Evolutionary conservation across 2,113 vertebrate genomes (phyloP).

Genomic region (Oplegnathus fasciatus): DNA sequence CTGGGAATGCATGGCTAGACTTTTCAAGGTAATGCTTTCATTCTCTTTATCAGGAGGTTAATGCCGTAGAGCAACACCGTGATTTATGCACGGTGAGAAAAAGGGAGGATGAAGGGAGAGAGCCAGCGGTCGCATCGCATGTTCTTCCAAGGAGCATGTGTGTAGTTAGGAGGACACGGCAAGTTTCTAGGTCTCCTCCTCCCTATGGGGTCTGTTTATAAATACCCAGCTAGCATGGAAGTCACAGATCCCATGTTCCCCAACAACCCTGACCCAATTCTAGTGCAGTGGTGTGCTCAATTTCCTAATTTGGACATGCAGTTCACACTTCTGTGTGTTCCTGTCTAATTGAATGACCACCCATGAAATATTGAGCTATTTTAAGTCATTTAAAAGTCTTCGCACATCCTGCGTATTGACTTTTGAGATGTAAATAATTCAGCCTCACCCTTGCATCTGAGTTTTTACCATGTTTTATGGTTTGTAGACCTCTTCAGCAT

Average conservation of each 20-base stretch:
- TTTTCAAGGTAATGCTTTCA: slow-evolving; percentile 51
- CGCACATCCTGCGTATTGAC: slow-evolving; percentile 9
- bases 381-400: slow-evolving; percentile 9
- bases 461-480: slow-evolving; percentile 27
- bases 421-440: slow-evolving; percentile 38
- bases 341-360: slow-evolving; percentile 44
- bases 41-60: slow-evolving; percentile 36
- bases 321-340: slow-evolving; percentile 53
- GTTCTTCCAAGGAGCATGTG: slow-evolving; percentile 63
- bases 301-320: slow-evolving; percentile 69
- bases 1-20: slow-evolving; percentile 58
- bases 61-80: slow-evolving; percentile 20
- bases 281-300: slow-evolving; percentile 56
- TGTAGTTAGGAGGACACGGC: slow-evolving; percentile 65
- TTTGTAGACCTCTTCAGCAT: slow-evolving; percentile 23
- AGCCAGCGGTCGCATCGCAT: slow-evolving; percentile 47
- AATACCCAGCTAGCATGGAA: slow-evolving; percentile 82
- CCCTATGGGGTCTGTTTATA: slow-evolving; percentile 82
- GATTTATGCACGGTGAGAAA: slow-evolving; percentile 57
- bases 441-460: not conserved
- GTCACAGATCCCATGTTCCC: slow-evolving; percentile 82
- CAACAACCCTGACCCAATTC: slow-evolving; percentile 86
- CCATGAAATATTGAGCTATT: slow-evolving; percentile 24
- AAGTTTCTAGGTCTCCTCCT: slow-evolving; percentile 82
- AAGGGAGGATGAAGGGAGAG: slow-evolving; percentile 36